Conservation (phyloP, 2,113 vertebrate genomes). For the Vulpes vulpes region DNA sequence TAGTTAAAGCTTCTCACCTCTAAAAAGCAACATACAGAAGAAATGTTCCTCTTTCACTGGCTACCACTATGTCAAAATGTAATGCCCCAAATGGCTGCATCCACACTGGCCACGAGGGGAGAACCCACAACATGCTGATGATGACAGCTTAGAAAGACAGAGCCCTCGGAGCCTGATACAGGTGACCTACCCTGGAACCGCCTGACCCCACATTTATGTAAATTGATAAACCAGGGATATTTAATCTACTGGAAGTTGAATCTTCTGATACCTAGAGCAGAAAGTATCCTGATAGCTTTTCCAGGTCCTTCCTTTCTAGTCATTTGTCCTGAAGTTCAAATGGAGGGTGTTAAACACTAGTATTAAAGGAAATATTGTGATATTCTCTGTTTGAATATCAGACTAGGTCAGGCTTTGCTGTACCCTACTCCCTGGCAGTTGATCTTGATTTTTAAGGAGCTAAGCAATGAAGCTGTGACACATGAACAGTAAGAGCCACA, state of each 20-base stretch:
- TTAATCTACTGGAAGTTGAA: background rate
- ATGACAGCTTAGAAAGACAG: background rate
- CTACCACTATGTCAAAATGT: background rate
- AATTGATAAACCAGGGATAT: background rate
- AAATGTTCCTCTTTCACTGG: background rate
- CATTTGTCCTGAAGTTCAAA: background rate
- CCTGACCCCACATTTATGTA: background rate
- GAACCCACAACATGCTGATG: background rate
- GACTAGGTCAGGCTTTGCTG: background rate
- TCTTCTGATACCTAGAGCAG: background rate
- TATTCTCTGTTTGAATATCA: background rate
- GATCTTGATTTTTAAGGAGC: background rate
- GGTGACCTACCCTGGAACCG: background rate
- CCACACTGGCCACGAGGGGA: rapidly evolving
- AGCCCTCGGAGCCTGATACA: background rate
- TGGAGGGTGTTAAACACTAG: background rate
- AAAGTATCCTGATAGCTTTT: background rate
- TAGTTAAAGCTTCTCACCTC: background rate
- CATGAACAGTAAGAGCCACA: background rate
- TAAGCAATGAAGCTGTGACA: background rate
- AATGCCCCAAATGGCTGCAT: background rate
- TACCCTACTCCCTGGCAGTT: background rate
- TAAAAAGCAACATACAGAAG: background rate
- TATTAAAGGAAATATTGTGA: background rate
- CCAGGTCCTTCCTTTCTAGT: background rate